Percentiles rank a stretch among this genome's conserved stretches.
Evolutionary conservation across 2,113 vertebrate species (phyloP).

Genomic region (Hippocampus barbouri): DNA sequence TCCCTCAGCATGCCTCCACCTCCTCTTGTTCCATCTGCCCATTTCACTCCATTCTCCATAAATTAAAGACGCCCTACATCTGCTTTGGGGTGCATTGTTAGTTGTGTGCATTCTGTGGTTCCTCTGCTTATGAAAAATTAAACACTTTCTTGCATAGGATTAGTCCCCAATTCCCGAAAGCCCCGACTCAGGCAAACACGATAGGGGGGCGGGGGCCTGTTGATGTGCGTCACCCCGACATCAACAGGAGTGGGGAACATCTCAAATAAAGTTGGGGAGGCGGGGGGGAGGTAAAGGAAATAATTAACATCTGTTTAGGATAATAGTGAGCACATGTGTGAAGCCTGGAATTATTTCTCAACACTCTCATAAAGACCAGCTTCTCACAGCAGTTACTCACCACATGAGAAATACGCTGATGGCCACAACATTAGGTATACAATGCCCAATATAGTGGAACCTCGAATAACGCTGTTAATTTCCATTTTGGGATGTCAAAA

Average conservation of each 20-base stretch:
- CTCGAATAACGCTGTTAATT: neutral
- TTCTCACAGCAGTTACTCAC: slow-evolving; percentile 47
- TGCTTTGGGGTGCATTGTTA: slow-evolving; percentile 71
- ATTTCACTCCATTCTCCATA: slow-evolving; percentile 68
- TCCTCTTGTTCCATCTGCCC: slow-evolving; percentile 72
- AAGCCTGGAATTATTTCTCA: slow-evolving; percentile 40
- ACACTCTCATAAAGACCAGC: slow-evolving; percentile 39
- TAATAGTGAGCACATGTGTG: slow-evolving; percentile 54
- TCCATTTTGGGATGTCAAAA: neutral
- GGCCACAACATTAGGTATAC: neutral
- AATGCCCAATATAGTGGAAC: neutral
- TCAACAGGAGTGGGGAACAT: slow-evolving; percentile 33
- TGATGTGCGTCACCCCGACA: slow-evolving; percentile 32
- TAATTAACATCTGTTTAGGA: slow-evolving; percentile 63
- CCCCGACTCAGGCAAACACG: slow-evolving; percentile 42
- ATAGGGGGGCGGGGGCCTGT: slow-evolving; percentile 24
- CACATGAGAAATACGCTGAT: slow-evolving; percentile 1
- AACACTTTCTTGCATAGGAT: slow-evolving; percentile 68
- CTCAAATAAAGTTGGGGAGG: slow-evolving; percentile 22
- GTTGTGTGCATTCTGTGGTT: slow-evolving; percentile 65
- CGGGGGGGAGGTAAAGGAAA: slow-evolving; percentile 14
- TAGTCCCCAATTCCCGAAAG: slow-evolving; percentile 47
- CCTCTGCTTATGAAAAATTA: slow-evolving; percentile 73
- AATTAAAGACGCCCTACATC: slow-evolving; percentile 72
- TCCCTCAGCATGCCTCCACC: slow-evolving; percentile 71